A percentile compares a stretch with the other conserved stretches of the same genome.
These are phyloP conservation scores for Trematomus loennbergii DNA, from an alignment of 2,113 vertebrate genomes.

Conservation along the genomic window DNA sequence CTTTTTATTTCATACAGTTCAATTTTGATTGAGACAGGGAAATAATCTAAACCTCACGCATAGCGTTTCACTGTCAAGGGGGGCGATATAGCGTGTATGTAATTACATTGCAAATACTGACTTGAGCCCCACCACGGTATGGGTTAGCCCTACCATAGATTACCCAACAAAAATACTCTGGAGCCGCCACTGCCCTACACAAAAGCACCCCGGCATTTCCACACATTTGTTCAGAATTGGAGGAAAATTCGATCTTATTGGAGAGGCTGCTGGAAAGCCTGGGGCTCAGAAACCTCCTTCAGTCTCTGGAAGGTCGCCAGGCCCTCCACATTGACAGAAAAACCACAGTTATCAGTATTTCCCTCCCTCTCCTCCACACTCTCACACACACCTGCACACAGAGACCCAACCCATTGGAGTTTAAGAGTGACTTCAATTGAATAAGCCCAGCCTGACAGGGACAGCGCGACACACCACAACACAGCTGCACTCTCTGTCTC, in stretches of 20 bases:
- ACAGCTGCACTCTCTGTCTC: slow-evolving; percentile 68
- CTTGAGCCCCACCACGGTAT: too few species aligned
- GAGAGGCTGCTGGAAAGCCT: slow-evolving; percentile 49
- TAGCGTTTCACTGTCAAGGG: too few species aligned
- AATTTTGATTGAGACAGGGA: too few species aligned
- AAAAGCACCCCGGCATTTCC: slow-evolving; percentile 23
- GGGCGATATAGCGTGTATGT: too few species aligned
- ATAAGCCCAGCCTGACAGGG: slow-evolving; percentile 65
- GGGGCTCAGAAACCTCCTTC: slow-evolving; percentile 54
- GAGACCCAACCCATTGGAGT: slow-evolving; percentile 52
- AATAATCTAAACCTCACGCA: too few species aligned
- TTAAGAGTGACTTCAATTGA: slow-evolving; percentile 76
- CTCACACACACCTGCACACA: slow-evolving; percentile 52
- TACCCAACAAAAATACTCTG: too few species aligned
- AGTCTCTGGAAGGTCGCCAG: slow-evolving; percentile 64
- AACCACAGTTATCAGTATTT: slow-evolving; percentile 37
- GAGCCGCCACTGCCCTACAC: background rate
- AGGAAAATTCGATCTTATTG: slow-evolving; percentile 46
- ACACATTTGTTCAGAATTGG: slow-evolving; percentile 24
- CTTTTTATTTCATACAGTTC: too few species aligned
- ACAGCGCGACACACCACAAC: slow-evolving; percentile 62
- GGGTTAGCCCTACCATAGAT: too few species aligned
- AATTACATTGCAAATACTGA: too few species aligned
- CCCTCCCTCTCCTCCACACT: background rate
- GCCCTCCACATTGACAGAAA: slow-evolving; percentile 47